These are phyloP conservation scores for Punctoribates punctum DNA, from an alignment of 2,888 invertebrate species.

Conservation along the genomic window DNA sequence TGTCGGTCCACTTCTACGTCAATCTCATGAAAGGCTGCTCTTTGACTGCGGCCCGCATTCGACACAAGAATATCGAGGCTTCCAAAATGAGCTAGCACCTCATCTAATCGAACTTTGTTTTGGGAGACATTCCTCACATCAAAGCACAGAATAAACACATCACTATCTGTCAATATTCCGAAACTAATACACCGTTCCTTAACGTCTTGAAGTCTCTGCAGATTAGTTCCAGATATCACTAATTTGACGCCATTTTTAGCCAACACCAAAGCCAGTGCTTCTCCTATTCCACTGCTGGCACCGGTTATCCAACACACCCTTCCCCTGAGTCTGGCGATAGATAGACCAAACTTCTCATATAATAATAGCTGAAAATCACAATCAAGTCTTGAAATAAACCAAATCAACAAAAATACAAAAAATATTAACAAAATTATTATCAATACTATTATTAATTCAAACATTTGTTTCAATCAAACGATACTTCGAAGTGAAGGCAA, in stretches of 20 bases:
- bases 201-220: constrained; percentile 63
- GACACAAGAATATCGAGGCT: constrained; percentile 69
- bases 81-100: constrained; percentile 51
- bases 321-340: constrained; percentile 55
- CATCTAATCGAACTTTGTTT: constrained; percentile 51
- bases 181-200: constrained; percentile 63
- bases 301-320: constrained; percentile 80
- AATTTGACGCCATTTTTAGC: constrained; percentile 66
- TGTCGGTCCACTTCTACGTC: constrained; percentile 67
- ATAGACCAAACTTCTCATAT: constrained; percentile 43
- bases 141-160: constrained; percentile 46
- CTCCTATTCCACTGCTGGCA: constrained; percentile 75
- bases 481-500: neutral
- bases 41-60: constrained; percentile 76
- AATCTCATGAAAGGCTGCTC: constrained; percentile 68
- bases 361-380: constrained; percentile 46
- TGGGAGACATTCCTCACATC: constrained; percentile 48
- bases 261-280: constrained; percentile 65
- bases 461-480: neutral
- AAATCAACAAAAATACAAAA: neutral
- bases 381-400: constrained; percentile 40
- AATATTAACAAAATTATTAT: no score
- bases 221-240: constrained; percentile 65
- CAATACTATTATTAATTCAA: no score
- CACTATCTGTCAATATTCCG: constrained; percentile 43